phyloP scores from a whole-genome alignment of 2,113 vertebrate species.

The Corythornis madagascariensis region DNA sequence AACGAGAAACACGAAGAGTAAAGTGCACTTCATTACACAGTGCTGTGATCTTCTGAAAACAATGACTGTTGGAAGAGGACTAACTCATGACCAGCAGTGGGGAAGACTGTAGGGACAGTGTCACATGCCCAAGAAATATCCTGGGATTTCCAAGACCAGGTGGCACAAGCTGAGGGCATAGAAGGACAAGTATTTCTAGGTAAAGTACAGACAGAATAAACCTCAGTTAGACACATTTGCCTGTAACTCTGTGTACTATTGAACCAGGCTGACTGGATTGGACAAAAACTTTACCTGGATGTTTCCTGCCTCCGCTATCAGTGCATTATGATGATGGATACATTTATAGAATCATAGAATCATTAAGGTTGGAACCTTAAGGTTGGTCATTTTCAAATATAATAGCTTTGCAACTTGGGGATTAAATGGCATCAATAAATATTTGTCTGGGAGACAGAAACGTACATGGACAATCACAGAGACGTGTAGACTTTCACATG shows the following conservation, averaged over 20 bases:
- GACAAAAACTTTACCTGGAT: neutral
- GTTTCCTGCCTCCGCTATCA: neutral
- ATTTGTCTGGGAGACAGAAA: neutral
- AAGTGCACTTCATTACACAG: slow-evolving; percentile 1
- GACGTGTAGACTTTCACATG: neutral
- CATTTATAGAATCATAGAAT: neutral
- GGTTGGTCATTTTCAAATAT: neutral
- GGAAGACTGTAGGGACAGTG: neutral
- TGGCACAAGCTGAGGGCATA: neutral
- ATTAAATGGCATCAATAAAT: neutral
- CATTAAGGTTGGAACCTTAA: too few species aligned
- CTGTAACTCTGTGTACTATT: accelerated
- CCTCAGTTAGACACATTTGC: neutral
- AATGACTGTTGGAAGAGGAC: neutral
- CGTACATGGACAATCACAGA: neutral
- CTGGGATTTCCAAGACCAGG: neutral
- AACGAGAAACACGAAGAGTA: slow-evolving; percentile 19
- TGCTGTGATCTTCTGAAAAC: slow-evolving; percentile 21
- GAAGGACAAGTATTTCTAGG: neutral
- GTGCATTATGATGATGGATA: neutral
- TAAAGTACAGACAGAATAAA: neutral
- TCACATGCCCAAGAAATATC: accelerated
- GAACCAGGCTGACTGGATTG: neutral
- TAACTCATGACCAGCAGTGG: accelerated
- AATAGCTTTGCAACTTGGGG: neutral